A percentile compares a stretch with the other conserved stretches of the same genome.
Evolutionary conservation across 2,888 invertebrate species (phyloP).

Genomic region (Conus canariensis): DNA sequence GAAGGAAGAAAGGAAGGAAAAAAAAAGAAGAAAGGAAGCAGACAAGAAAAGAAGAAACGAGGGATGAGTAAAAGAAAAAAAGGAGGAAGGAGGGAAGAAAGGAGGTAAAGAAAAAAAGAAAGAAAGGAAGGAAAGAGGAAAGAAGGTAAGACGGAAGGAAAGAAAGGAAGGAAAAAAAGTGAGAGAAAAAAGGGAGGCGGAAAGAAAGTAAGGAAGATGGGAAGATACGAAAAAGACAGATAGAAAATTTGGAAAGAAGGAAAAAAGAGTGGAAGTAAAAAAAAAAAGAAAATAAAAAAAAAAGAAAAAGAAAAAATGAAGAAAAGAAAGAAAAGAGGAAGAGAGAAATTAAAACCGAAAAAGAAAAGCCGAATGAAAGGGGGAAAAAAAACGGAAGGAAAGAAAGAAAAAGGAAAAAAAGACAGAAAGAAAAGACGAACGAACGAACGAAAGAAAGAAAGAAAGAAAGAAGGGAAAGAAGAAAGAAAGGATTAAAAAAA

Average conservation of each 20-base stretch:
- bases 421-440: no score
- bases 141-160: no score
- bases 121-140: no score
- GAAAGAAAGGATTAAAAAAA: background rate
- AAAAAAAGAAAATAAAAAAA: background rate
- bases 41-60: background rate
- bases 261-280: no score
- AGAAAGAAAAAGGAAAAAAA: background rate
- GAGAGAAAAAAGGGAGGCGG: no score
- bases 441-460: background rate
- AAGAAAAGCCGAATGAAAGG: background rate
- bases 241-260: background rate
- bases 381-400: background rate
- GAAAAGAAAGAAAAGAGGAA: background rate
- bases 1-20: background rate
- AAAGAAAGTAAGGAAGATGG: no score
- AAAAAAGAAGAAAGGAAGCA: background rate
- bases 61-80: background rate
- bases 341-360: background rate
- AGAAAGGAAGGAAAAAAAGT: no score
- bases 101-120: no score
- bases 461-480: background rate
- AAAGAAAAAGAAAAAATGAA: background rate
- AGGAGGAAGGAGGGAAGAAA: background rate
- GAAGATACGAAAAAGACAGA: background rate